These are phyloP conservation scores for Graphium colonna DNA, from an alignment of 2,888 invertebrate genomes.

Conservation along the genomic window DNA sequence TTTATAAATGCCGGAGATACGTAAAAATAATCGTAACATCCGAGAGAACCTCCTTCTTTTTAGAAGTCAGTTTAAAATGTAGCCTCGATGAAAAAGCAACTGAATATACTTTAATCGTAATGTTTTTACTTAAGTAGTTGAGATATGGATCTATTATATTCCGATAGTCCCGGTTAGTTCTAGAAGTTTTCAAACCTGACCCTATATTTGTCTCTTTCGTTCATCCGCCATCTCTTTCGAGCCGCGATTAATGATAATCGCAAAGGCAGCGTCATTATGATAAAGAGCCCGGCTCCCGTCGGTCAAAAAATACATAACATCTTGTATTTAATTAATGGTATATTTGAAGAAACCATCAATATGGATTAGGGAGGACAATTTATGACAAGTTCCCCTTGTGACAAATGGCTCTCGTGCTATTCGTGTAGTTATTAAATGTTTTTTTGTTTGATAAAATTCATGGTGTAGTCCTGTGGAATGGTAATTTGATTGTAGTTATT, in stretches of 20 bases:
- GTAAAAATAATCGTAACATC: too few species aligned
- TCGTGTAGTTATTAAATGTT: slow-evolving; percentile 34
- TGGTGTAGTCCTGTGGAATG: background rate
- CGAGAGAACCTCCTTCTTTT: too few species aligned
- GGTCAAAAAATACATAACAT: slow-evolving; percentile 37
- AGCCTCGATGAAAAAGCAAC: too few species aligned
- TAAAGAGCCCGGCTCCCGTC: slow-evolving; percentile 44
- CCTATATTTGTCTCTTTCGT: slow-evolving; percentile 5
- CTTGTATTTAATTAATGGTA: slow-evolving; percentile 27
- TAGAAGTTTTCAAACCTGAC: background rate
- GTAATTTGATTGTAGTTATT: background rate
- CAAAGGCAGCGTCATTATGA: slow-evolving; percentile 60
- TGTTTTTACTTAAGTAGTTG: slow-evolving; percentile 2
- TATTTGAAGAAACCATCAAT: slow-evolving; percentile 53
- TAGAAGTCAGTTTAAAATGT: too few species aligned
- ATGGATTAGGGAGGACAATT: slow-evolving; percentile 48
- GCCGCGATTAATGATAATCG: slow-evolving; percentile 66
- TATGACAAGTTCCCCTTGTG: slow-evolving; percentile 36
- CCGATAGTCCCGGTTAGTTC: background rate
- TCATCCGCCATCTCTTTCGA: slow-evolving; percentile 39
- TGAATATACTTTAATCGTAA: too few species aligned
- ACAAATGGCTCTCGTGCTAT: slow-evolving; percentile 32
- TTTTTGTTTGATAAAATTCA: background rate
- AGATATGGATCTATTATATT: too few species aligned
- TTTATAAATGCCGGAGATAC: too few species aligned